These are phyloP conservation scores for Listronotus bonariensis DNA, from an alignment of 1,140 invertebrate species.

Conservation along the genomic window DNA sequence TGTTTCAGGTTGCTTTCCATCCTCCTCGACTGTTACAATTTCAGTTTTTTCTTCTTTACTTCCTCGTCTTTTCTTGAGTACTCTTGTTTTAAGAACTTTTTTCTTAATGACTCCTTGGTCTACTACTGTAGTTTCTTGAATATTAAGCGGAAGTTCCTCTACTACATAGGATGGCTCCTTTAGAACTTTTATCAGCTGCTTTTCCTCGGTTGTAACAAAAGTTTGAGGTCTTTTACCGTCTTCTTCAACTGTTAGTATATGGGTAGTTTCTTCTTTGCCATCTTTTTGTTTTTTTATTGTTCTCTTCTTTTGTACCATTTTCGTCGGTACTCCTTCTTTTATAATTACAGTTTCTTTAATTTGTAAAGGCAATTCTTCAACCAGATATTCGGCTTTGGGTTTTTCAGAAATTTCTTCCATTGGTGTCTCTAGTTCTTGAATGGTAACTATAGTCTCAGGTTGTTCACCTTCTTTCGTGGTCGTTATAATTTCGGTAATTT, in stretches of 20 bases:
- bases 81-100: constrained; percentile 28
- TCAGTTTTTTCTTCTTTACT: constrained; percentile 51
- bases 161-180: constrained; percentile 33
- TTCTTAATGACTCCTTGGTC: constrained; percentile 37
- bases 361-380: constrained; percentile 51
- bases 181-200: constrained; percentile 40
- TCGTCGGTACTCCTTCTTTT: constrained; percentile 43
- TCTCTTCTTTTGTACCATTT: constrained; percentile 48
- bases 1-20: constrained; percentile 48
- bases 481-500: constrained; percentile 49
- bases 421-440: constrained; percentile 41
- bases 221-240: constrained; percentile 47
- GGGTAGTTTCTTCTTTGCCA: constrained; percentile 49
- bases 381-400: constrained; percentile 55
- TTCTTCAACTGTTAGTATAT: constrained; percentile 43
- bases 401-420: constrained; percentile 52
- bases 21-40: constrained; percentile 51
- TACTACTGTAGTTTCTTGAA: constrained; percentile 44
- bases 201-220: constrained; percentile 45
- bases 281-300: constrained; percentile 56
- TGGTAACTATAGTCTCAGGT: constrained; percentile 45
- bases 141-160: constrained; percentile 51
- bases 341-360: constrained; percentile 46
- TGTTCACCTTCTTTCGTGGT: constrained; percentile 44
- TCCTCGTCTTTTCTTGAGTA: constrained; percentile 47